A percentile compares a stretch with the other conserved stretches of the same genome.
Conservation (phyloP, 2,113 vertebrate species). For the Hemiscyllium ocellatum region DNA sequence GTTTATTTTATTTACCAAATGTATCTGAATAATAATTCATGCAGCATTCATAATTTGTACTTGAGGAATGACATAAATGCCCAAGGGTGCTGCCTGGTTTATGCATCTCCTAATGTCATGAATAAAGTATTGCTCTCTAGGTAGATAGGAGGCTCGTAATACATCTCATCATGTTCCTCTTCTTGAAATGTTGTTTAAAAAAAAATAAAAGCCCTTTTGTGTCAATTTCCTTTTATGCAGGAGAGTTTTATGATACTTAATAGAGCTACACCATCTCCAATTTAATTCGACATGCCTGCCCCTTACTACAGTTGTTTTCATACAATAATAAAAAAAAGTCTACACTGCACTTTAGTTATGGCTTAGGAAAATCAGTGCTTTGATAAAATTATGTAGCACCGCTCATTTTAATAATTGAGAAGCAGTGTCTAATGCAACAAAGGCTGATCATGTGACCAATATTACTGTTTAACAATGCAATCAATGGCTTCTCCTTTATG, state of each 20-base stretch:
- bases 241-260: not conserved
- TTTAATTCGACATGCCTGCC: not conserved
- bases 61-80: slow-evolving; percentile 17
- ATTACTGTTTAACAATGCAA: not conserved
- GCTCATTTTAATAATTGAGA: not conserved
- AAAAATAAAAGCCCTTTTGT: not conserved
- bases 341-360: not conserved
- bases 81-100: not conserved
- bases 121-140: slow-evolving; percentile 12
- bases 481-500: not conserved
- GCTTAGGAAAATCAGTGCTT: not conserved
- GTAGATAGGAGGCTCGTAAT: not conserved
- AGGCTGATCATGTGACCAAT: not conserved
- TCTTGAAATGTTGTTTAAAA: not conserved
- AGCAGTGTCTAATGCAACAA: not conserved
- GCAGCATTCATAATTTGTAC: slow-evolving; percentile 21
- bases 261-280: not conserved
- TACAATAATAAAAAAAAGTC: not conserved
- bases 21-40: slow-evolving; percentile 19
- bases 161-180: not conserved
- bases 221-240: not conserved
- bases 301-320: not conserved
- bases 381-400: not conserved
- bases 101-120: slow-evolving; percentile 4
- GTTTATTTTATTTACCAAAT: slow-evolving; percentile 21